Percentiles rank a stretch among this genome's conserved stretches.
These are phyloP conservation scores for Leptodactylus fuscus DNA, from an alignment of 2,113 vertebrate genomes.

Conservation along the genomic window DNA sequence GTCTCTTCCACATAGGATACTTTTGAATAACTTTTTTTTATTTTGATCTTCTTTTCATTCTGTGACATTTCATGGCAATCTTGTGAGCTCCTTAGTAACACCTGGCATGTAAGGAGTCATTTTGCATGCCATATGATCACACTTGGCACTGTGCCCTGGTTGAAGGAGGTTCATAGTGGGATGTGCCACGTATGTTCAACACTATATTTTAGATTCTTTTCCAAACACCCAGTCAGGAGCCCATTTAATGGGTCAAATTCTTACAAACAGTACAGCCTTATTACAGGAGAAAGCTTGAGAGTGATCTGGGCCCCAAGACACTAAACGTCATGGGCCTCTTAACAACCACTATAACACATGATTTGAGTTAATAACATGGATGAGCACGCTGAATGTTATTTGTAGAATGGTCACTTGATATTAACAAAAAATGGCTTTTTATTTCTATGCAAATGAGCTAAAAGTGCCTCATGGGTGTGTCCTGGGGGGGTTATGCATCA, in stretches of 20 bases:
- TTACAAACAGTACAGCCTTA: not conserved
- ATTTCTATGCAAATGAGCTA: no score
- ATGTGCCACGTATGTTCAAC: not conserved
- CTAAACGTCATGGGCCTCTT: no score
- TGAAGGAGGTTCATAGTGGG: not conserved
- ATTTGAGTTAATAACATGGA: no score
- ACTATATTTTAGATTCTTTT: not conserved
- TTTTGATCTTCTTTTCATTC: not conserved
- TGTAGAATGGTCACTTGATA: no score
- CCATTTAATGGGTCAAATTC: not conserved
- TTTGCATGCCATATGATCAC: not conserved
- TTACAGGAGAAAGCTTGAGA: not conserved
- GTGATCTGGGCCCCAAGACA: not conserved
- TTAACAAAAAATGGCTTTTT: no score
- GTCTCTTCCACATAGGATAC: no score
- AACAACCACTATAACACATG: no score
- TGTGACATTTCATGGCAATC: conserved; percentile 5
- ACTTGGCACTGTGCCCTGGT: not conserved
- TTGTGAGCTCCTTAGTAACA: not conserved
- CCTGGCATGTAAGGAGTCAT: not conserved
- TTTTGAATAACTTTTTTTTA: not conserved
- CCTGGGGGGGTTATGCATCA: no score
- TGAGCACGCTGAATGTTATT: no score
- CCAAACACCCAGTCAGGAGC: not conserved
- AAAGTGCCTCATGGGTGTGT: no score